Base-by-base conservation (phyloP, 2,797 vertebrate genomes). In the Clarias laeviceps region DNA sequence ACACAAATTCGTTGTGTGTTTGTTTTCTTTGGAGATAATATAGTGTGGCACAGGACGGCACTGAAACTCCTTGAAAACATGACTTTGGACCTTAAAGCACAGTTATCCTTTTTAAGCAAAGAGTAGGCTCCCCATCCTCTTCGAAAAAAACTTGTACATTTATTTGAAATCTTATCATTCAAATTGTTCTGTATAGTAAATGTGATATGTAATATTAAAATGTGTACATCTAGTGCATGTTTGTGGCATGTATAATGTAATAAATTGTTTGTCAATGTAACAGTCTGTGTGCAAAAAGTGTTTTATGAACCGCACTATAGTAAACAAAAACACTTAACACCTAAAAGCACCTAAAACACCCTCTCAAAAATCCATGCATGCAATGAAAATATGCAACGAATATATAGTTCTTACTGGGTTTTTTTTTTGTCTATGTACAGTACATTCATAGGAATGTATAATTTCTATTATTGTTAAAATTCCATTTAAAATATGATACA, bases 191-290 rank as follows among this genome's bases (percentile, higher is more conserved):
- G 96, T 96, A 94, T 95, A 95, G 92, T 93, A 94, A 95, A 95
- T 95, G 95, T 96, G 94, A 93, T 94, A 94, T 96, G 94, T 95
- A 91, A 91, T 95, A 93, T 96, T 94, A 90, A 89, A 92, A 94
- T 94, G 94, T 97, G 95, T 96, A 93, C 94, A 94, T 94, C 93
- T 92, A 94, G 94, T 97, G 98, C 98, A 99, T 99, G 98, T 97
- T 96, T 95, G 96, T 97, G 92, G 97, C 97, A 98, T 98, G 97
- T 98, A 96, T 94, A 95, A 96, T 96, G 96, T 96, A 98, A 99
- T 99, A 99, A 99, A 98, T 94, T 94, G 94, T 96, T 94, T 90
- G 91, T 93, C 85, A 86, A 91, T 89, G 84, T 85, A 82, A 56
- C 45, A 74, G 79, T 69, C 56, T 83, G 70, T 57, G 73, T 59